Base-by-base conservation (phyloP, 2,113 vertebrate genomes). In the Triplophysa tibetana region DNA sequence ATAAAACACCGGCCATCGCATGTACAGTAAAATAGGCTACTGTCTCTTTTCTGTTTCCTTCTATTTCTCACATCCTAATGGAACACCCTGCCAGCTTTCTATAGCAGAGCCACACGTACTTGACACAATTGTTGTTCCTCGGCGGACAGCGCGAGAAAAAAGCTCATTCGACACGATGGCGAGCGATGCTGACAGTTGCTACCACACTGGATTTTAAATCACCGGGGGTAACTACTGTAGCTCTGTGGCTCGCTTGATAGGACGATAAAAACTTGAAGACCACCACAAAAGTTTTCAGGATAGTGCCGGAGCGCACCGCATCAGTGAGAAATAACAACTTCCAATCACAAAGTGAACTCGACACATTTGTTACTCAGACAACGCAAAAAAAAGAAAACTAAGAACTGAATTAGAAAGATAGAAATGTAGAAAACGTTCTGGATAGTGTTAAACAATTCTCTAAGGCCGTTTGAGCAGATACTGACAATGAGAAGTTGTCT, bases 1-100 rank as follows among this genome's bases (percentile, higher is more conserved):
- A 70, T 70, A 70, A 70, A 54, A 70, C 43, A 45, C 43, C 52
- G 24, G 48, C 68, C 68, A 70, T 24, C 16, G 11, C 8, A 21
- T 58, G 14, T 16, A 58, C 7, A 21, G 8, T n/a, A 21, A 58
- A 6, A 19, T 8, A 8, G 52, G 52, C 14, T 56, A 19, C 7
- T 7, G 54, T 21, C 38, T 79, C 38, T 43, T 9, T 52, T 33
- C 41, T 11, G 58, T 24, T 7, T 13, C n/a, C 14, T 68, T 68
- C 62, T 75, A 38, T 69, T 68, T 77, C n/a, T 68, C 58, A 23
- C 69, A 17, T 50, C 66, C 60, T 79, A 81, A 81, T 78, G 63
- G 61, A 84, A 79, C 79, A 84, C 83, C 61, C 74, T 77, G 67
- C 73, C 77, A 74, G 26, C 19, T 69, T 54, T 72, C 56, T 58